Conservation (phyloP, 2,888 invertebrate species). For the Scaptomyza parva region DNA sequence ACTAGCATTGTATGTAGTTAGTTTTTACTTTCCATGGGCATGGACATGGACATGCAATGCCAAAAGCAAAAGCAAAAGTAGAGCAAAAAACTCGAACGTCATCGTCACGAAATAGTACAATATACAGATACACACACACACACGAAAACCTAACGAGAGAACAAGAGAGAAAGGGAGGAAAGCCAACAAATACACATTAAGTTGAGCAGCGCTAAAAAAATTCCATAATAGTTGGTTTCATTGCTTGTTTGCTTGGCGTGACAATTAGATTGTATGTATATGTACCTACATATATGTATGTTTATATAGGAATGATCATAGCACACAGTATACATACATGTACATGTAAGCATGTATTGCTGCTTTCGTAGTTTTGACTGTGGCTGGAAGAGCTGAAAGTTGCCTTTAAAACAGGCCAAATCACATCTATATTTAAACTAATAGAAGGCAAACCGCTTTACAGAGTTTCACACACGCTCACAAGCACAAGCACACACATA, state of each 20-base stretch:
- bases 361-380: slow-evolving; percentile 19
- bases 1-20: slow-evolving; percentile 46
- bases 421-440: slow-evolving; percentile 78
- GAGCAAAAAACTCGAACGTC: slow-evolving; percentile 68
- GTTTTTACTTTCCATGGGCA: slow-evolving; percentile 74
- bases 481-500: too few relatives aligned
- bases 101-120: slow-evolving; percentile 61
- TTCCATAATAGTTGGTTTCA: slow-evolving; percentile 72
- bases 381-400: slow-evolving; percentile 1
- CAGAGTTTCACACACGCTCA: slow-evolving; percentile 17
- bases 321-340: neutral
- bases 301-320: too few relatives aligned
- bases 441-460: slow-evolving; percentile 67
- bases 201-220: slow-evolving; percentile 61
- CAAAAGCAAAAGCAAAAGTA: slow-evolving; percentile 71
- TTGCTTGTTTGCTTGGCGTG: slow-evolving; percentile 75
- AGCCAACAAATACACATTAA: slow-evolving; percentile 10
- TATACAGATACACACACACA: slow-evolving; percentile 27
- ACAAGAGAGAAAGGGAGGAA: neutral
- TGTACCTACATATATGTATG: slow-evolving; percentile 18
- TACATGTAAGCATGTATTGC: neutral
- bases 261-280: slow-evolving; percentile 69
- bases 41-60: slow-evolving; percentile 72
- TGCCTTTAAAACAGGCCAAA: slow-evolving; percentile 59
- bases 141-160: neutral